Evolutionary conservation across 2,113 vertebrate species (phyloP).

Genomic region (Diadophis punctatus): DNA sequence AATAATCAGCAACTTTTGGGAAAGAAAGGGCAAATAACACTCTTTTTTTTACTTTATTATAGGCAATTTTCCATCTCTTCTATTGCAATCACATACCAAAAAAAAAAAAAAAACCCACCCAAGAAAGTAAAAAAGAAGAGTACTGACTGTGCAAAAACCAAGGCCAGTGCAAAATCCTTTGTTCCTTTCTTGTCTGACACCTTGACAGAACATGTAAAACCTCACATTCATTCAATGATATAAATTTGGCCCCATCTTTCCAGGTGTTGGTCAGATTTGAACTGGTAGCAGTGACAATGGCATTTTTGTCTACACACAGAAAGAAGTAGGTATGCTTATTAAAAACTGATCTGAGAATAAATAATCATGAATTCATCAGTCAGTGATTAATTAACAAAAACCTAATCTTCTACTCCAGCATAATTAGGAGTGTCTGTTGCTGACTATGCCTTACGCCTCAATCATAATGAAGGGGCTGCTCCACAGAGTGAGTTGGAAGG

Average conservation of each 20-base stretch:
- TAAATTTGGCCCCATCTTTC: conserved; percentile 10
- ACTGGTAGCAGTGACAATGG: not conserved
- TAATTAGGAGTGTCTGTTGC: not conserved
- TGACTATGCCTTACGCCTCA: not conserved
- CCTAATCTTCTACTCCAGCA: not conserved
- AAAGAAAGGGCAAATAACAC: not conserved
- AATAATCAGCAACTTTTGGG: not conserved
- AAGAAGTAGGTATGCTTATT: not conserved
- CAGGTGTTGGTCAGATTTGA: not conserved
- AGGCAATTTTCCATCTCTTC: not conserved
- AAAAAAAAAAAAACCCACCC: not conserved
- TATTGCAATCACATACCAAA: not conserved
- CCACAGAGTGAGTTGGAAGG: not conserved
- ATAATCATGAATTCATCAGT: not conserved
- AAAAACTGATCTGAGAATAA: conserved; percentile 1
- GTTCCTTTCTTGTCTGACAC: not conserved
- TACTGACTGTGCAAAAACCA: not conserved
- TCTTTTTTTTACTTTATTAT: not conserved
- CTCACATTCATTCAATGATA: not conserved
- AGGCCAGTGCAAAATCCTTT: not conserved
- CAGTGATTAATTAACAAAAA: not conserved
- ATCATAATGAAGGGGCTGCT: not conserved
- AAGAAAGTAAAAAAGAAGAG: not conserved
- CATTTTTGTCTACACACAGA: not conserved
- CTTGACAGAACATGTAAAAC: not conserved